These are phyloP conservation scores for Patella caerulea DNA, from an alignment of 2,888 invertebrate species.

Conservation along the genomic window DNA sequence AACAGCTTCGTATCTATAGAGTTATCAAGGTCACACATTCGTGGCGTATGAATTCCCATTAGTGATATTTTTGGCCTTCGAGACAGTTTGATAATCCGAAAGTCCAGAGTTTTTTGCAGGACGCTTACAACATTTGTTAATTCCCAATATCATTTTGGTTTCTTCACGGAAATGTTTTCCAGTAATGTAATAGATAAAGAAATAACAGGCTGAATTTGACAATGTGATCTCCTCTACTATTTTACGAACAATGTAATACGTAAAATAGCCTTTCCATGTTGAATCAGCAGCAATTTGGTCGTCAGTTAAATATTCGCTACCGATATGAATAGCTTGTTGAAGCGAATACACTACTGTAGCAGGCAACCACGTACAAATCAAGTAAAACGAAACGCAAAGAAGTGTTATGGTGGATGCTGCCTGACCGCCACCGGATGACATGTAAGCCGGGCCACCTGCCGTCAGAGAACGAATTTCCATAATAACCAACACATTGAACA, in stretches of 20 bases:
- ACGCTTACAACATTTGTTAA: slow-evolving; percentile 23
- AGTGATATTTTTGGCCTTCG: background rate
- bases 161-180: slow-evolving; percentile 67
- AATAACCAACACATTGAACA: slow-evolving; percentile 69
- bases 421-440: slow-evolving; percentile 42
- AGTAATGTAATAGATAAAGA: slow-evolving; percentile 69
- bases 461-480: slow-evolving; percentile 64
- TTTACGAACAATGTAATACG: slow-evolving; percentile 59
- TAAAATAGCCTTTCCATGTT: slow-evolving; percentile 63
- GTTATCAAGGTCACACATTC: background rate
- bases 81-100: background rate
- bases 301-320: slow-evolving; percentile 42
- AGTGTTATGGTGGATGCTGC: slow-evolving; percentile 69
- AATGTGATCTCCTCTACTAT: slow-evolving; percentile 65
- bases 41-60: slow-evolving; percentile 1
- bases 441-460: slow-evolving; percentile 49
- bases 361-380: slow-evolving; percentile 69
- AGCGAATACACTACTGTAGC: slow-evolving; percentile 68
- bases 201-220: slow-evolving; percentile 69
- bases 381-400: slow-evolving; percentile 69
- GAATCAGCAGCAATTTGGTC: slow-evolving; percentile 53
- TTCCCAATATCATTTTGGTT: slow-evolving; percentile 47
- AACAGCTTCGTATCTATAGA: no score
- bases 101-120: background rate
- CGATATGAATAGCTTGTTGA: slow-evolving; percentile 52